Evolutionary conservation across 2,888 invertebrate species (phyloP), one percentile per base, ranked within the genome.

Genomic region (Oligia strigilis): DNA sequence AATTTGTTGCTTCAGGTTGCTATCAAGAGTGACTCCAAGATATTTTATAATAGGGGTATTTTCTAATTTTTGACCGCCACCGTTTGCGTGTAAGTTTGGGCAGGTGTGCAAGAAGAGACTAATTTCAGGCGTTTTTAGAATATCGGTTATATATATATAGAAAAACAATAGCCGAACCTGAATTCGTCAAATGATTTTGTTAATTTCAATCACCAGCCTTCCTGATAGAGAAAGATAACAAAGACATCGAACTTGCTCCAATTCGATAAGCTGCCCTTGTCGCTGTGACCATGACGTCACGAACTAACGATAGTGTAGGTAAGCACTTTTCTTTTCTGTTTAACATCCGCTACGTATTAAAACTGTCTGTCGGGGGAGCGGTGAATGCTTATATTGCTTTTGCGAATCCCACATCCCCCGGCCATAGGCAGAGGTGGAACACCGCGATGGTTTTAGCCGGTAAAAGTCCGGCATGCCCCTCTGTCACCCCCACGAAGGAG

Each of bases 261-360:
- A 92, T 93, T 94, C 90, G 94, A 94, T 95, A 95, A 95, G 91
- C 81, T 88, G 93, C 89, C 93, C 94, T 94, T 94, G 93, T 77
- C 64, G 64, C 14, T 72, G 64, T 64, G 64, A 52, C 43, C 55
- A 46, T 75, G 69, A 81, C 82, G 84, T 84, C 80, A 79, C 65
- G 40, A 69, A 43, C 64, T 46, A 69, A 69, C n/a, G 64, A 64
- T 46, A 69, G 14, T 43, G 14, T 43, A n/a, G 14, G 17, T 43
- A n/a, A 8, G 11, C 40, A 72, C 23, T 62, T 78, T 73, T 83
- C 17, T 72, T 83, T 80, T 84, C 23, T 49, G 64, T 70, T 79
- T 82, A 81, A 52, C 49, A 62, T n/a, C n/a, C 36, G 23, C 60
- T 40, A 71, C 58, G 43, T 76, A 76, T 65, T 9, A n/a, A 46